phyloP scores from a whole-genome alignment of 2,888 invertebrate species.

The Clostera curtula region DNA sequence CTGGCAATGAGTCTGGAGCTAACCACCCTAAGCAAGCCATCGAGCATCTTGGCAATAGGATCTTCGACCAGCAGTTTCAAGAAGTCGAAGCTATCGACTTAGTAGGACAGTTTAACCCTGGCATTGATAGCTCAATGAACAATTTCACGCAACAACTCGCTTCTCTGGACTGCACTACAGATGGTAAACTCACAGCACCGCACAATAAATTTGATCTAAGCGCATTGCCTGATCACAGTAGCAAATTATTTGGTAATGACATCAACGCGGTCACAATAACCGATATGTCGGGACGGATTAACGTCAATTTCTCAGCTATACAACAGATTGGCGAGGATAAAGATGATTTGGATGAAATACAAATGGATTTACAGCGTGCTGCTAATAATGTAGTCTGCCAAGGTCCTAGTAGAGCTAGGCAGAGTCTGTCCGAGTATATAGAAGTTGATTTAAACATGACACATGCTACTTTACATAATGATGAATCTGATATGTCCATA shows the following conservation, averaged over 20 bases:
- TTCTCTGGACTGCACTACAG: slow-evolving; percentile 36
- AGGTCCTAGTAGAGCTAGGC: slow-evolving; percentile 26
- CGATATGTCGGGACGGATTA: slow-evolving; percentile 44
- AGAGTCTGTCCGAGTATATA: slow-evolving; percentile 46
- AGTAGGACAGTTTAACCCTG: slow-evolving; percentile 22
- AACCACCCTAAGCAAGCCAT: slow-evolving; percentile 33
- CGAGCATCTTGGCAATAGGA: slow-evolving; percentile 47
- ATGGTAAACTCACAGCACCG: slow-evolving; percentile 33
- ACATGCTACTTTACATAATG: slow-evolving; percentile 26
- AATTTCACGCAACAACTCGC: slow-evolving; percentile 42
- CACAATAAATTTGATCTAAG: slow-evolving; percentile 47
- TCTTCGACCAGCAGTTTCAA: slow-evolving; percentile 55
- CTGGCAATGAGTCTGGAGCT: slow-evolving; percentile 44
- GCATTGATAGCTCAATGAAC: slow-evolving; percentile 31
- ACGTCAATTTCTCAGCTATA: slow-evolving; percentile 49
- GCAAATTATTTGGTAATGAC: slow-evolving; percentile 47
- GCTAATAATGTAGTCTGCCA: slow-evolving; percentile 27
- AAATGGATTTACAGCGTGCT: slow-evolving; percentile 35
- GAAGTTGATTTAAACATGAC: slow-evolving; percentile 57
- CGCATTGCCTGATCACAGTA: slow-evolving; percentile 43
- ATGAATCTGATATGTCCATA: slow-evolving; percentile 57
- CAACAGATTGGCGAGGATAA: slow-evolving; percentile 25
- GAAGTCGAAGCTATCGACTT: slow-evolving; percentile 48
- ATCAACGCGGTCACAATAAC: slow-evolving; percentile 30
- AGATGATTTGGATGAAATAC: slow-evolving; percentile 56